Base-by-base conservation (phyloP, 1,140 invertebrate genomes). In the Mizuhopecten yessoensis region DNA sequence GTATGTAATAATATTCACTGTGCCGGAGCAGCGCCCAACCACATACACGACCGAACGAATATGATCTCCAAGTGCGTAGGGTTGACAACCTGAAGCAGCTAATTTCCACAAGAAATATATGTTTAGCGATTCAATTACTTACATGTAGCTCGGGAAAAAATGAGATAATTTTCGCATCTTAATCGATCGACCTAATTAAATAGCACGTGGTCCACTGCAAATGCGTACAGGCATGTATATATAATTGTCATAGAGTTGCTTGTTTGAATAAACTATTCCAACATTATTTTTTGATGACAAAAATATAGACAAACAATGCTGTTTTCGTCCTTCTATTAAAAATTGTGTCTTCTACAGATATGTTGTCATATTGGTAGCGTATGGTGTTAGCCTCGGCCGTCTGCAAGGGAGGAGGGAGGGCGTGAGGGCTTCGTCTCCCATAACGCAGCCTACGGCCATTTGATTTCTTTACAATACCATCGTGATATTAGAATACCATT, bases 201-300 rank as follows among this genome's bases (percentile, higher is more conserved):
- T 75, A 13, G 9, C 1, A 23, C 57, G n/a, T 29, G n/a, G 9
- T 75, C 11, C 23, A 17, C 9, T 75, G 57, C 23, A 5, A 17
- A 75, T 5, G 29, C 29, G 11, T 3, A 17, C 57, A 29, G 57
- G 57, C 57, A 75, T 75, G 23, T 75, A n/a, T n/a, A n/a, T 75
- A 75, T 75, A 17, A 75, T 75, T n/a, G 29, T 29, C 9, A 23
- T 17, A n/a, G 57, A n/a, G n/a, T 5, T 75, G 57, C 29, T 75
- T 75, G 57, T 75, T 75, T 75, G 57, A 75, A 75, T 75, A 75
- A n/a, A 75, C 29, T 29, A 75, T 75, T 75, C 23, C 23, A 75
- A 75, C n/a, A 1, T 29, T 75, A 39, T 75, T 29, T 49, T 20
- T 29, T n/a, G n/a, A 75, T 5, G 9, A 29, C 3, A 75, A 29